Evolutionary conservation across 2,113 vertebrate genomes (phyloP), one percentile per base, ranked within the genome.

Genomic region (Xenus cinereus): DNA sequence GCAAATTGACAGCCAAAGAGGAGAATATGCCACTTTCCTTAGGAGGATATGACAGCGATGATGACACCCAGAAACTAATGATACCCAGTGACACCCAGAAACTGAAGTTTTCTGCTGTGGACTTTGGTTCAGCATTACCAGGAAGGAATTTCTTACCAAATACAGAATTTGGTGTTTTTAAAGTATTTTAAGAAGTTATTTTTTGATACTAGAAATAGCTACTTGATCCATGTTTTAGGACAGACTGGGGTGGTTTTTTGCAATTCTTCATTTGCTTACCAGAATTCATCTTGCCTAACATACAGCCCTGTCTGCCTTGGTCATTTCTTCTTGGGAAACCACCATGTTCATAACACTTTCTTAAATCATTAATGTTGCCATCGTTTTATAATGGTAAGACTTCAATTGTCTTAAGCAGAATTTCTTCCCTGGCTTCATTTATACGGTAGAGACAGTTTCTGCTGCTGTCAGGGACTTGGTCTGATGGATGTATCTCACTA

Each of bases 401-500:
- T 95, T 95, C 81, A 84, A 95, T 96, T 93, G 53, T 91, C 87
- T 94, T 83, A 66, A 87, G 71, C 84, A 35, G 20, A 90, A 88
- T 85, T 68, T 46, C 12, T 72, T 33, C 51, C 20, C 35, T 54
- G n/a, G 17, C 53, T 93, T 89, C n/a, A 39, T 86, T 95, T 85
- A 33, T 92, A 60, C 20, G 35, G 60, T 53, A 50, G 60, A 92
- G 75, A 69, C 18, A 72, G 46, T 80, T 96, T 92, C 66, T 94
- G 64, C 71, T 59, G 19, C 67, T 94, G 53, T 73, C 80, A 84
- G 91, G 84, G 57, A 20, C 53, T 92, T 62, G 19, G 13, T 90
- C 53, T 94, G 89, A 85, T 67, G 74, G 43, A 80, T 94, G 60
- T 33, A 75, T 69, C 78, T 84, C 37, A 39, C 11, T 56, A 48